A percentile compares a stretch with the other conserved stretches of the same genome.
These are phyloP conservation scores for Paguma larvata DNA, from an alignment of 2,797 vertebrate genomes.

Conservation along the genomic window DNA sequence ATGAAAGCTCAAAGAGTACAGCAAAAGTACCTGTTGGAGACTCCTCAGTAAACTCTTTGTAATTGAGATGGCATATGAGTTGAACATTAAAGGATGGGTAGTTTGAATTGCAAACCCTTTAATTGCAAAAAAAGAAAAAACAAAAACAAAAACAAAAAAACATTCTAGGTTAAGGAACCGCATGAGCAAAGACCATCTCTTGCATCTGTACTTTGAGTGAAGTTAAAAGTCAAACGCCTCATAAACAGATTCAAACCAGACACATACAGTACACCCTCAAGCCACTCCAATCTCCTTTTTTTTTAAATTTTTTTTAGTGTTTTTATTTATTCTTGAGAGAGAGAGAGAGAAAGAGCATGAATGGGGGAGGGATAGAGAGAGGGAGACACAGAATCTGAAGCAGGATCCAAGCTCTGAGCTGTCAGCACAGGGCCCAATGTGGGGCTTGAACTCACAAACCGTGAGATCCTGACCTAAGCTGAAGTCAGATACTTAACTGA, in stretches of 20 bases:
- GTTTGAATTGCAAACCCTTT: not conserved
- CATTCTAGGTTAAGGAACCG: not conserved
- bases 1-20: not conserved
- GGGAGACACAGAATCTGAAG: too few relatives aligned
- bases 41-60: not conserved
- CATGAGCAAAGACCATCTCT: not conserved
- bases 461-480: too few relatives aligned
- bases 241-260: not conserved
- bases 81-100: not conserved
- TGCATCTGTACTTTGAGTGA: not conserved
- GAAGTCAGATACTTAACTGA: too few relatives aligned
- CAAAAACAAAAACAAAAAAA: too few relatives aligned
- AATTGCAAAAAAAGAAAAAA: too few relatives aligned
- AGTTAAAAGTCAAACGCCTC: constrained; percentile 7
- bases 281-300: not conserved
- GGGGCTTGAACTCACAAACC: too few relatives aligned
- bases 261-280: not conserved
- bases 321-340: too few relatives aligned
- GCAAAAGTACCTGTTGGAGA: not conserved
- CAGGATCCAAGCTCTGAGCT: too few relatives aligned
- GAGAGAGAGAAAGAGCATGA: too few relatives aligned
- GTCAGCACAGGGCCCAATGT: too few relatives aligned
- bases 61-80: not conserved
- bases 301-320: too few relatives aligned
- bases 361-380: too few relatives aligned